phyloP scores from a whole-genome alignment of 1,140 invertebrate species.

The Zaprionus ghesquierei region DNA sequence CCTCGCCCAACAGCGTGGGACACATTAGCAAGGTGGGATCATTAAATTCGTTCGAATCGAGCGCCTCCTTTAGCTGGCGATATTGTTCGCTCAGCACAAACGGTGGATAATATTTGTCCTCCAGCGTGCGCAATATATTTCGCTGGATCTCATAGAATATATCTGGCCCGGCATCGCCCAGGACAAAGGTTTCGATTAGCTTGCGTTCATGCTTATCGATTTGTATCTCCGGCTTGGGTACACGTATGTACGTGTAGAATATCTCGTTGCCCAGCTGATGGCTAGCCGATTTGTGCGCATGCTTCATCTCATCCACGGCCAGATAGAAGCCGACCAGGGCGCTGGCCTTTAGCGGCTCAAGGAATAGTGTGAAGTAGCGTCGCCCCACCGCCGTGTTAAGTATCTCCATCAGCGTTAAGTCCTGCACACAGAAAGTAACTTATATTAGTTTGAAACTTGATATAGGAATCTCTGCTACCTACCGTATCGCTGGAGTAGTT shows the following conservation, averaged over 20 bases:
- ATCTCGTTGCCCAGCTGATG: slow-evolving; percentile 95
- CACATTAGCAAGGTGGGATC: slow-evolving; percentile 77
- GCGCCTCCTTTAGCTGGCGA: slow-evolving; percentile 88
- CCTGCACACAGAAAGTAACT: slow-evolving; percentile 50
- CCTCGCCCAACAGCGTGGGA: slow-evolving; percentile 35
- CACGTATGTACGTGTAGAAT: slow-evolving; percentile 93
- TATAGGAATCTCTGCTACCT: neutral
- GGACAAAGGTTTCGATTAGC: slow-evolving; percentile 93
- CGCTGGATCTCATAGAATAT: slow-evolving; percentile 94
- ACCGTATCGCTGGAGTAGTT: slow-evolving; percentile 86
- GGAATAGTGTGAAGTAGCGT: slow-evolving; percentile 90
- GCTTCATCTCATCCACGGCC: slow-evolving; percentile 92
- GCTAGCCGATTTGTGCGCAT: slow-evolving; percentile 88
- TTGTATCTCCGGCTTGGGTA: slow-evolving; percentile 90
- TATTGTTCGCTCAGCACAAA: slow-evolving; percentile 94
- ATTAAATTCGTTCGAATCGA: slow-evolving; percentile 87
- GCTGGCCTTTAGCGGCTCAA: slow-evolving; percentile 91
- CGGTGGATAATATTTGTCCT: slow-evolving; percentile 94
- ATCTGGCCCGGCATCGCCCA: slow-evolving; percentile 91
- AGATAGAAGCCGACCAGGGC: slow-evolving; percentile 93
- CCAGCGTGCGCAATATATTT: slow-evolving; percentile 89
- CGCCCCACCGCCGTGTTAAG: slow-evolving; percentile 88
- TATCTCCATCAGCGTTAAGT: slow-evolving; percentile 86
- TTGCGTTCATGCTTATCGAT: slow-evolving; percentile 85
- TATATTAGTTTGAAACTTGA: neutral